These are phyloP conservation scores for Stichopus horrens DNA, from an alignment of 53 echinoderm and acorn worm genomes.

Conservation along the genomic window DNA sequence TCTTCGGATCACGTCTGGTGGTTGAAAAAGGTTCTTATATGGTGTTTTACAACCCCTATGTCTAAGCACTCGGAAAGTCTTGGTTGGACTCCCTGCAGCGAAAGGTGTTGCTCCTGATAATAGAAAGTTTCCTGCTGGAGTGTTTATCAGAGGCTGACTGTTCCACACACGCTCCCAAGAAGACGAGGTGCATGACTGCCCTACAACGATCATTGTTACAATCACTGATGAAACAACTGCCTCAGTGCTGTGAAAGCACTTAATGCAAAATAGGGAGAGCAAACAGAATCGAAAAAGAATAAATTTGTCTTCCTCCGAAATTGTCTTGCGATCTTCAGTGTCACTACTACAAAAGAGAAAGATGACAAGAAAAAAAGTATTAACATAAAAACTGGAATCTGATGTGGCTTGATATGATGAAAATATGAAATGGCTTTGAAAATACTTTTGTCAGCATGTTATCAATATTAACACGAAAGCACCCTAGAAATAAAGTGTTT, in stretches of 20 bases:
- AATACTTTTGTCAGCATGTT: too few species aligned
- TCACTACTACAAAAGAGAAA: not conserved
- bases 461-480: too few species aligned
- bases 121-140: slow-evolving; percentile 63
- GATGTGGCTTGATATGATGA: too few species aligned
- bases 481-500: too few species aligned
- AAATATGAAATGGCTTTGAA: too few species aligned
- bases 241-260: slow-evolving; percentile 1
- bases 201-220: slow-evolving; percentile 31
- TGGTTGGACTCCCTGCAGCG: slow-evolving; percentile 60
- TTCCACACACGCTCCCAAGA: slow-evolving; percentile 35
- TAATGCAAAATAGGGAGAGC: slow-evolving; percentile 18
- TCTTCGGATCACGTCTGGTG: too few species aligned
- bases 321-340: not conserved
- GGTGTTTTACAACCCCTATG: slow-evolving; percentile 44
- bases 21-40: slow-evolving; percentile 39
- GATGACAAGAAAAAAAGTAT: not conserved
- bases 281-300: slow-evolving; percentile 3
- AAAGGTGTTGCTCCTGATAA: slow-evolving; percentile 61
- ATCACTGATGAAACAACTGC: not conserved
- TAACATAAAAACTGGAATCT: too few species aligned
- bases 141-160: slow-evolving; percentile 51
- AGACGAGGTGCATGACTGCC: slow-evolving; percentile 43
- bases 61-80: slow-evolving; percentile 49
- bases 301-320: slow-evolving; percentile 43